Conservation (phyloP, 2,888 invertebrate genomes). For the Plemyria rubiginata region DNA sequence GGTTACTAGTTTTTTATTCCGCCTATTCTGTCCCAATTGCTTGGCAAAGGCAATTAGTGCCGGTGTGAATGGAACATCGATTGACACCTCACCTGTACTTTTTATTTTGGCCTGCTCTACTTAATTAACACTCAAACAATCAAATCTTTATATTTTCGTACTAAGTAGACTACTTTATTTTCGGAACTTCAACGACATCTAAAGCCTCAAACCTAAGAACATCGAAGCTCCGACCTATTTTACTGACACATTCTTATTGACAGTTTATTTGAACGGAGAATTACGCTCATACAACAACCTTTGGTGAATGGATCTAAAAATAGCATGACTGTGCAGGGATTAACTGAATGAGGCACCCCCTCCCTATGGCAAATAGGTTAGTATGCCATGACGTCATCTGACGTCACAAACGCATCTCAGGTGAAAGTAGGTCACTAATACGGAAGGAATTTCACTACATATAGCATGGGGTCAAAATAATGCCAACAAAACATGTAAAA, state of each 20-base stretch:
- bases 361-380: conserved; percentile 68
- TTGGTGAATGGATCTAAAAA: conserved; percentile 79
- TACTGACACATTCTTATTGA: not conserved
- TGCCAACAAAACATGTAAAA: too few species aligned
- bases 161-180: not conserved
- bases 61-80: too few species aligned
- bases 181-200: not conserved
- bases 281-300: conserved; percentile 33
- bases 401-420: conserved; percentile 76
- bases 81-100: too few species aligned
- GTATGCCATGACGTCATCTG: conserved; percentile 76
- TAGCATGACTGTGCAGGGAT: conserved; percentile 62
- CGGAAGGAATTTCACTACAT: conserved; percentile 40
- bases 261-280: not conserved
- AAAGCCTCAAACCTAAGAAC: not conserved
- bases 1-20: too few species aligned
- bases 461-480: conserved; percentile 21
- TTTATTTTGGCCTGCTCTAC: too few species aligned
- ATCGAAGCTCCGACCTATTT: not conserved
- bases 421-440: conserved; percentile 58
- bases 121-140: too few species aligned
- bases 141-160: not conserved
- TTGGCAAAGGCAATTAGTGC: too few species aligned
- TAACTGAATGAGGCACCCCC: conserved; percentile 72
- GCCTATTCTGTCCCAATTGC: too few species aligned